A percentile compares a stretch with the other conserved stretches of the same genome.
phyloP scores from a whole-genome alignment of 2,797 vertebrate genomes.

The Poecile montanus region DNA sequence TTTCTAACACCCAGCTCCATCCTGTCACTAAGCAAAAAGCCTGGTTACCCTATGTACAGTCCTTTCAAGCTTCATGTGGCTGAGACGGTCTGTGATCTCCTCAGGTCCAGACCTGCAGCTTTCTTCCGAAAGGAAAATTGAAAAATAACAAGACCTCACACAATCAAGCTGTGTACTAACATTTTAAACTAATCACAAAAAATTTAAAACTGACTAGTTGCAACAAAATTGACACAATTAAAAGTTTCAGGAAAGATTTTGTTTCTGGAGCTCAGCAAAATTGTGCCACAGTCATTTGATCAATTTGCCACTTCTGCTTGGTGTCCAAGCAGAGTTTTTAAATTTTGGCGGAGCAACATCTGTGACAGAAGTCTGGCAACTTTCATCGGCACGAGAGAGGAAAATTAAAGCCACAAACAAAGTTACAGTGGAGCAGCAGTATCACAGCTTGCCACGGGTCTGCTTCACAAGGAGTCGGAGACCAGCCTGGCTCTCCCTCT shows the following conservation, averaged over 20 bases:
- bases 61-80: neutral
- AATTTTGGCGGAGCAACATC: neutral
- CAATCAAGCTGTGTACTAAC: neutral
- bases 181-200: neutral
- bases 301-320: neutral
- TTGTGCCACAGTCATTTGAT: neutral
- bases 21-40: neutral
- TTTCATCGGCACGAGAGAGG: rapidly evolving
- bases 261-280: neutral
- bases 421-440: neutral
- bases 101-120: neutral
- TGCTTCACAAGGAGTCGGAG: neutral
- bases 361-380: neutral
- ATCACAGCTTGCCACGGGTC: neutral
- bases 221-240: neutral
- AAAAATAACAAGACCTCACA: neutral
- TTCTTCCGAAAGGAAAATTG: neutral
- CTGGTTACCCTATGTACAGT: neutral
- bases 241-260: neutral
- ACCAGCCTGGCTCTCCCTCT: neutral
- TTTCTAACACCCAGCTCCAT: neutral
- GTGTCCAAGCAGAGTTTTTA: neutral
- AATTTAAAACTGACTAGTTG: neutral
- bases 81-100: neutral
- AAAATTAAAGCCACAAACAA: neutral